Evolutionary conservation across 2,113 vertebrate genomes (phyloP).

Genomic region (Centrocercus urophasianus): DNA sequence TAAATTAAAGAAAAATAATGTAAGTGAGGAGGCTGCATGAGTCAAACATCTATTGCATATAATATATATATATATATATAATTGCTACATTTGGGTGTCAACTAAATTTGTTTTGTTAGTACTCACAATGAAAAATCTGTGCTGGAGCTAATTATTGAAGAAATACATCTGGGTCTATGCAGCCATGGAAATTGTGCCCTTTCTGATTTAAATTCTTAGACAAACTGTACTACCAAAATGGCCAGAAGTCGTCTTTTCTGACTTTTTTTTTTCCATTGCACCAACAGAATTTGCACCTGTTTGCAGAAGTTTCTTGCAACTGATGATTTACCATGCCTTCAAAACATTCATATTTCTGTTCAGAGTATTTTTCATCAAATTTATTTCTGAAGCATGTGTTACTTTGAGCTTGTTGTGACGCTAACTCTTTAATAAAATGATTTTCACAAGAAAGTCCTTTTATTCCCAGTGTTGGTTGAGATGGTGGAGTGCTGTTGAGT

Average conservation of each 20-base stretch:
- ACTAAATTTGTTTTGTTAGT: constrained; percentile 36
- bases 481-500: neutral
- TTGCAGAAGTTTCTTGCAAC: constrained; percentile 24
- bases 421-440: constrained; percentile 75
- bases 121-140: constrained; percentile 39
- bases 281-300: constrained; percentile 23
- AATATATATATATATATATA: neutral
- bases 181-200: constrained; percentile 15
- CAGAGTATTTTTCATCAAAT: neutral
- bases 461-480: neutral
- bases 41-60: constrained; percentile 7
- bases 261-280: constrained; percentile 20
- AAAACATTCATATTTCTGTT: constrained; percentile 13
- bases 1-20: constrained; percentile 22
- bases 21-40: constrained; percentile 43
- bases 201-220: constrained; percentile 35
- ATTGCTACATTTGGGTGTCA: neutral
- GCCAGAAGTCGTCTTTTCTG: neutral
- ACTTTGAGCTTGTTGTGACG: constrained; percentile 60
- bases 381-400: constrained; percentile 68
- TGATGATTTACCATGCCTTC: constrained; percentile 52
- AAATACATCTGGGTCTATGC: neutral
- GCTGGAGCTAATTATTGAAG: constrained; percentile 12
- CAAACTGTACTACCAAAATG: neutral
- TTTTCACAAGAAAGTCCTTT: constrained; percentile 61